These are phyloP conservation scores for Stictocephala bisonia DNA, from an alignment of 2,888 invertebrate genomes.

Conservation along the genomic window DNA sequence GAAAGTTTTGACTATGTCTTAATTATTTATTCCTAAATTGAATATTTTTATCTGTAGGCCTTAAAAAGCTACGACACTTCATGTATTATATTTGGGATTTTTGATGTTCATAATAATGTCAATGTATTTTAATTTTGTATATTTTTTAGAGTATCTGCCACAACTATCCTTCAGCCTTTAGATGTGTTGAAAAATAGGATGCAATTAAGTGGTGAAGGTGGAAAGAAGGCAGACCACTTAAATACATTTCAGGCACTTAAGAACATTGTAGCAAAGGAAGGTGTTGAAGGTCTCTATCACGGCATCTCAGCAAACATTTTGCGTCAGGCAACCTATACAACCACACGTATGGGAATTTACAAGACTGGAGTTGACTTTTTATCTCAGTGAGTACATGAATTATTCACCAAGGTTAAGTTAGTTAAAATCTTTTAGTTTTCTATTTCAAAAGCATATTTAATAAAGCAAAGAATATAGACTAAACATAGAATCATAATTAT, in stretches of 20 bases:
- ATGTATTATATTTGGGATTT: too few species aligned
- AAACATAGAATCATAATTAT: too few species aligned
- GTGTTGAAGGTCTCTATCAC: conserved; percentile 84
- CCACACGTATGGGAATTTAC: conserved; percentile 93
- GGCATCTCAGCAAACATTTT: conserved; percentile 93
- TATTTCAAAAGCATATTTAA: too few species aligned
- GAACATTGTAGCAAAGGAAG: conserved; percentile 86
- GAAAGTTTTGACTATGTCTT: too few species aligned
- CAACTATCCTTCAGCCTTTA: conserved; percentile 78
- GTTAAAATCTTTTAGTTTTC: too few species aligned
- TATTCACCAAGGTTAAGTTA: too few species aligned
- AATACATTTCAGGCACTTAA: conserved; percentile 85
- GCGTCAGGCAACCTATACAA: conserved; percentile 97
- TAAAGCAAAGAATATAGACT: too few species aligned
- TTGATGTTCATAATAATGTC: too few species aligned
- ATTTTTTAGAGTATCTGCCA: conserved; percentile 28
- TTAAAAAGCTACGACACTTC: too few species aligned
- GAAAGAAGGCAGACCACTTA: conserved; percentile 74
- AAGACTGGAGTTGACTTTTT: conserved; percentile 80
- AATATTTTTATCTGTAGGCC: too few species aligned
- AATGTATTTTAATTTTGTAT: too few species aligned
- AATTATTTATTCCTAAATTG: too few species aligned
- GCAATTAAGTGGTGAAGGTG: conserved; percentile 89
- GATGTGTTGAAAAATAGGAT: conserved; percentile 98
- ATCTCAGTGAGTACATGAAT: conserved; percentile 30